phyloP scores from a whole-genome alignment of 2,888 invertebrate species.

The Lochmaea crataegi region DNA sequence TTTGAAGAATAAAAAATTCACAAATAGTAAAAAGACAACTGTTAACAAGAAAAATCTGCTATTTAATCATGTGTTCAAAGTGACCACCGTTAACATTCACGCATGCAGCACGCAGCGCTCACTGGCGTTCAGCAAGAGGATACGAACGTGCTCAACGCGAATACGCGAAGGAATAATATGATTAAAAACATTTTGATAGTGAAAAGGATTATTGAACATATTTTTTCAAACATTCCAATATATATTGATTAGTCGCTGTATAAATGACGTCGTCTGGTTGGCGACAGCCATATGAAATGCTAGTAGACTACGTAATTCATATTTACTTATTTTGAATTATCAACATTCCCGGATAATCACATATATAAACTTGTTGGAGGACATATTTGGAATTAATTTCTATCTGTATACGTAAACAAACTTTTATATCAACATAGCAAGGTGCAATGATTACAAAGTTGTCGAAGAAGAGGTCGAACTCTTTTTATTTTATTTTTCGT shows the following conservation, averaged over 20 bases:
- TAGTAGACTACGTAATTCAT: conserved; percentile 20
- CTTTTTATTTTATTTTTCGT: neutral
- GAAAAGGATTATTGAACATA: too few relatives aligned
- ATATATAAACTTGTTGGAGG: conserved; percentile 19
- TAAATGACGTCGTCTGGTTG: conserved; percentile 4
- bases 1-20: too few relatives aligned
- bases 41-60: too few relatives aligned
- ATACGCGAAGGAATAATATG: too few relatives aligned
- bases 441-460: conserved; percentile 4
- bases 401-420: conserved; percentile 2
- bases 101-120: too few relatives aligned
- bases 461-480: neutral
- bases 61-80: too few relatives aligned
- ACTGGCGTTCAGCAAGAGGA: too few relatives aligned
- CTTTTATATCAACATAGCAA: neutral
- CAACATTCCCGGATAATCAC: conserved; percentile 27
- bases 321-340: conserved; percentile 21
- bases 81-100: too few relatives aligned
- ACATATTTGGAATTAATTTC: conserved; percentile 15
- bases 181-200: too few relatives aligned
- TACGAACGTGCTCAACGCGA: too few relatives aligned
- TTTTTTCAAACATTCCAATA: neutral
- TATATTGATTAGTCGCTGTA: neutral
- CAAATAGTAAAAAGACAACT: too few relatives aligned
- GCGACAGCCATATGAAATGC: conserved; percentile 26